Base-by-base conservation (phyloP, 2,113 vertebrate species). In the Dissostichus mawsoni region DNA sequence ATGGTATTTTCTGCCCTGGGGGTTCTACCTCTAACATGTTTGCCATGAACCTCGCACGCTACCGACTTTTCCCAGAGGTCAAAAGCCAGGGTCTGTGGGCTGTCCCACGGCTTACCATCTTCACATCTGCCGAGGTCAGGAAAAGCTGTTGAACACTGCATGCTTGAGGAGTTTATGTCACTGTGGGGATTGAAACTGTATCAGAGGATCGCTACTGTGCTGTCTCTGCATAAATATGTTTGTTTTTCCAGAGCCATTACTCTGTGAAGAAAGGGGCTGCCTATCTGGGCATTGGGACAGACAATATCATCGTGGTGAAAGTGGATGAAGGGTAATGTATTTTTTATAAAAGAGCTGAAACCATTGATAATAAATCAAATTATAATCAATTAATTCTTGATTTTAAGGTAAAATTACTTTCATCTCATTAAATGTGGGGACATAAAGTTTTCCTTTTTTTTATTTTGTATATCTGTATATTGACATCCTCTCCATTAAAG, bases 251-350 rank as follows among this genome's bases (percentile, higher is more conserved):
- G 91, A 90, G 89, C 72, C 91, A 92, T 77, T 92, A 91, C 80
- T 91, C 89, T 23, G 88, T 90, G 55, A 81, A 70, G 78, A 92
- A 92, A 75, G 84, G 86, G 0, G 88, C 89, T 33, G 83, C 82
- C 0, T 90, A 80, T 66, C 57, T 92, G 53, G 89, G 91, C 10
- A 63, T 91, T 50, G 91, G 89, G 20, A 87, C 67, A 4, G 89
- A 91, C 68, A 92, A 83, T 10, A n/a, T 91, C 20, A 65, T 92
- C 66, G 3, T 76, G n/a, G 84, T 90, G 44, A 61, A 97, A n/a
- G 94, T 97, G 76, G 97, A 97, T 70, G 96, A 86, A 82, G 63
- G 86, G 91, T 90, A 87, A 72, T 53, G 36, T 72, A 11, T 69
- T 70, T 3, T 68, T 74, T 1, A 73, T 57, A 36, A 9, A 52